Evolutionary conservation across 2,797 vertebrate species (phyloP).

Genomic region (Brotogeris chrysoptera): DNA sequence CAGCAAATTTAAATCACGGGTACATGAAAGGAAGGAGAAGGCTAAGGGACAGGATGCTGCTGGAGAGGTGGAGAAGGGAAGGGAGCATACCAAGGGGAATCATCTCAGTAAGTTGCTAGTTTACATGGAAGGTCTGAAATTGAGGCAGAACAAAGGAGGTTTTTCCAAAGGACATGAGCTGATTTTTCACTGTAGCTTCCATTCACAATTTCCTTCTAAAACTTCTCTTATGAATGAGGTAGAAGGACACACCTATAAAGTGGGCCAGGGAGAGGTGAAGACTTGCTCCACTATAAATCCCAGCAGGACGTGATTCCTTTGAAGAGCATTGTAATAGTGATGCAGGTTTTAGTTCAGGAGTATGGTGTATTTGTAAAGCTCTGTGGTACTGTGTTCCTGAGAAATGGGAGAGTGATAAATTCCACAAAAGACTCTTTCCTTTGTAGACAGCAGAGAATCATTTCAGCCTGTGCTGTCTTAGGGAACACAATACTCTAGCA

Average conservation of each 20-base stretch:
- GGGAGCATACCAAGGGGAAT: rapidly evolving
- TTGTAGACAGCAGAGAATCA: neutral
- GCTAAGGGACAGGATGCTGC: neutral
- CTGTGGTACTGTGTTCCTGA: neutral
- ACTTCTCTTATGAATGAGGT: neutral
- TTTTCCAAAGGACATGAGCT: neutral
- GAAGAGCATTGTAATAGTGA: neutral
- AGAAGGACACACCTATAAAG: neutral
- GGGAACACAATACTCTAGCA: neutral
- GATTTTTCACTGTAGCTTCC: neutral
- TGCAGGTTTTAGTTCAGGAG: neutral
- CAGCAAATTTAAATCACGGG: neutral
- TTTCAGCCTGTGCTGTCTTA: neutral
- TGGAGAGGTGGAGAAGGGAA: neutral
- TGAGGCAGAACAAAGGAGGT: neutral
- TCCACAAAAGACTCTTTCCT: neutral
- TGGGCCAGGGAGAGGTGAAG: constrained; percentile 16
- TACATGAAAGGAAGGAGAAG: neutral
- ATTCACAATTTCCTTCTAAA: neutral
- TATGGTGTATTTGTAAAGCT: neutral
- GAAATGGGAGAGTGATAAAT: neutral
- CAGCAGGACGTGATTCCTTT: neutral
- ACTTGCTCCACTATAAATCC: neutral
- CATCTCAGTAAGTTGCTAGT: rapidly evolving
- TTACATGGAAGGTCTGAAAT: neutral